Percentiles rank a stretch among this genome's conserved stretches.
Evolutionary conservation across 2,113 vertebrate species (phyloP).

Genomic region (Otolemur garnettii): DNA sequence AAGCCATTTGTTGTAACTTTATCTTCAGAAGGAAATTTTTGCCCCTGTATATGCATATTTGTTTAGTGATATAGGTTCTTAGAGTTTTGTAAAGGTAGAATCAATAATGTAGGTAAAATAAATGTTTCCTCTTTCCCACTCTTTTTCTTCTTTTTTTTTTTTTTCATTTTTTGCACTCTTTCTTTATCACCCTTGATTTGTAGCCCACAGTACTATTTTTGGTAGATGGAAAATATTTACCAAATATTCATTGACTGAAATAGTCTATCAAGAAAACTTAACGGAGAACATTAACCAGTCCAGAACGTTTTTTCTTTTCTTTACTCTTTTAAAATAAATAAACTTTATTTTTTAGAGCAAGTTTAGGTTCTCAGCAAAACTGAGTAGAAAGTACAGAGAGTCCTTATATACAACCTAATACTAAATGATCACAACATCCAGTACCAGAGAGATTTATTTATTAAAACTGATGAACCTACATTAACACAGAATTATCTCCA

Average conservation of each 20-base stretch:
- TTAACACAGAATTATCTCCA: neutral
- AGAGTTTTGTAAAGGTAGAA: neutral
- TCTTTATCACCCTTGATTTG: neutral
- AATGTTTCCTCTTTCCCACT: neutral
- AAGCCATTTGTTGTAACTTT: conserved; percentile 20
- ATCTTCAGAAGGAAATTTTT: neutral
- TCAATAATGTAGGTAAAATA: neutral
- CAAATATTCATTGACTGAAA: neutral
- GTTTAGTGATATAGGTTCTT: neutral
- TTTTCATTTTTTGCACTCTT: neutral
- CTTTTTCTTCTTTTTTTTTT: neutral
- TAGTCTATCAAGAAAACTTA: neutral
- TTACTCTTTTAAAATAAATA: neutral
- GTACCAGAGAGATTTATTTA: neutral
- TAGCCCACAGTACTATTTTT: neutral
- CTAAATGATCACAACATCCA: neutral
- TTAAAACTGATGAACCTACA: neutral
- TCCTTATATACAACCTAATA: neutral
- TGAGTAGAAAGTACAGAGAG: neutral
- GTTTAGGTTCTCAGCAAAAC: neutral
- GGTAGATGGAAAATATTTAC: neutral
- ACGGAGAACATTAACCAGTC: neutral
- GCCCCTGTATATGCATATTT: neutral
- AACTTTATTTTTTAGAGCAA: neutral
- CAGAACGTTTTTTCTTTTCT: neutral